These are phyloP conservation scores for Cepphus grylle DNA, from an alignment of 2,113 vertebrate species.

Conservation along the genomic window DNA sequence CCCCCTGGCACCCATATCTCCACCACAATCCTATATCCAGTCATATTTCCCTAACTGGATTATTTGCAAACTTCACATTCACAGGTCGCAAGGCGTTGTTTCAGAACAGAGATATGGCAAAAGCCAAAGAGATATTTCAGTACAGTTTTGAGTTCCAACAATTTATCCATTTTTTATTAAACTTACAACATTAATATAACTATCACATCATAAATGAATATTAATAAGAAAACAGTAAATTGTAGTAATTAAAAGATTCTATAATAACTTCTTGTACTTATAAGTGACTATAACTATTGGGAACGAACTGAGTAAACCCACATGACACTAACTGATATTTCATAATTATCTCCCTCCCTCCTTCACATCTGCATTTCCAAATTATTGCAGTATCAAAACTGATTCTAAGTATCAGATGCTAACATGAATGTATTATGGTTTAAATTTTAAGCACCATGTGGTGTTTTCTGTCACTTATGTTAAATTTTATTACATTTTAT, in stretches of 20 bases:
- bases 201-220: background rate
- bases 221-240: background rate
- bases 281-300: background rate
- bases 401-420: background rate
- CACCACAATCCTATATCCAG: too few relatives aligned
- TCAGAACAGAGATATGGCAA: background rate
- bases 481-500: conserved; percentile 28
- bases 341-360: background rate
- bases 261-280: background rate
- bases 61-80: background rate
- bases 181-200: background rate
- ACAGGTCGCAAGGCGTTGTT: background rate
- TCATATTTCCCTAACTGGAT: background rate
- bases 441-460: conserved; percentile 3
- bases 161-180: background rate
- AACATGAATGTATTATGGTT: conserved; percentile 1
- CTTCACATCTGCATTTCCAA: background rate
- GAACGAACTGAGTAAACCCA: background rate
- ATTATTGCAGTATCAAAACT: background rate
- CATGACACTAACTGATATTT: background rate
- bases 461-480: background rate
- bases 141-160: background rate
- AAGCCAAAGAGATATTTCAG: background rate
- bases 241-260: background rate
- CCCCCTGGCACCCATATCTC: background rate